Conservation (phyloP, 2,797 vertebrate genomes). For the Champsocephalus esox region DNA sequence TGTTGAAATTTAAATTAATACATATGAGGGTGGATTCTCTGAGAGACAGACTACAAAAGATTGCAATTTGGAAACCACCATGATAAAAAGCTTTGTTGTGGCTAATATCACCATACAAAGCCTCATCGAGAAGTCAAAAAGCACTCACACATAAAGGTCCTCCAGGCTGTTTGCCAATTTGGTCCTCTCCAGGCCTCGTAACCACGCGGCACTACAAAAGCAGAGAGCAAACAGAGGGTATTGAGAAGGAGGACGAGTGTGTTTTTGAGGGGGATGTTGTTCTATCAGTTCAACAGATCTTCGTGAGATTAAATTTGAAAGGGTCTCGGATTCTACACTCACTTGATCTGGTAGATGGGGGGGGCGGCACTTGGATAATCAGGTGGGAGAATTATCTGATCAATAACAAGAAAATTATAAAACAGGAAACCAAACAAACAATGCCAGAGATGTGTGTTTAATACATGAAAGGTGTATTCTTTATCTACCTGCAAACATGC, state of each 20-base stretch:
- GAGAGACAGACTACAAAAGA: constrained; percentile 13
- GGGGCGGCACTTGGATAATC: constrained; percentile 93
- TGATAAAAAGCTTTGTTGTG: constrained; percentile 47
- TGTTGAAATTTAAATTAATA: constrained; percentile 76
- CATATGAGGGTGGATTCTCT: constrained; percentile 12
- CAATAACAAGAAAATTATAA: constrained; percentile 23
- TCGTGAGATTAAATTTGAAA: constrained; percentile 63
- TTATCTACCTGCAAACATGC: constrained; percentile 91
- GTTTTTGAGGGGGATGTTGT: constrained; percentile 56
- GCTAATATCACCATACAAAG: constrained; percentile 32
- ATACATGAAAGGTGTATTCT: neutral
- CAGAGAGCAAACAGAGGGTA: constrained; percentile 65
- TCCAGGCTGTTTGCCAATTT: constrained; percentile 92
- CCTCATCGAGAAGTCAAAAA: constrained; percentile 49
- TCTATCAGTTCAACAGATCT: constrained; percentile 55
- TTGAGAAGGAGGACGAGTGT: constrained; percentile 52
- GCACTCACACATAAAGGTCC: constrained; percentile 94
- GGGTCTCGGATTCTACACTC: constrained; percentile 71
- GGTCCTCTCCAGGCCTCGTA: constrained; percentile 88
- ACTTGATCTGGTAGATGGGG: constrained; percentile 98
- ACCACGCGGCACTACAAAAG: constrained; percentile 92
- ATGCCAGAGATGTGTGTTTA: neutral
- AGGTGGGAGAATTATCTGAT: constrained; percentile 90
- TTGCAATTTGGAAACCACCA: constrained; percentile 20
- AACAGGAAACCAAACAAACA: neutral